Evolutionary conservation across 2,113 vertebrate species (phyloP).

Genomic region (Dicaeum eximium): DNA sequence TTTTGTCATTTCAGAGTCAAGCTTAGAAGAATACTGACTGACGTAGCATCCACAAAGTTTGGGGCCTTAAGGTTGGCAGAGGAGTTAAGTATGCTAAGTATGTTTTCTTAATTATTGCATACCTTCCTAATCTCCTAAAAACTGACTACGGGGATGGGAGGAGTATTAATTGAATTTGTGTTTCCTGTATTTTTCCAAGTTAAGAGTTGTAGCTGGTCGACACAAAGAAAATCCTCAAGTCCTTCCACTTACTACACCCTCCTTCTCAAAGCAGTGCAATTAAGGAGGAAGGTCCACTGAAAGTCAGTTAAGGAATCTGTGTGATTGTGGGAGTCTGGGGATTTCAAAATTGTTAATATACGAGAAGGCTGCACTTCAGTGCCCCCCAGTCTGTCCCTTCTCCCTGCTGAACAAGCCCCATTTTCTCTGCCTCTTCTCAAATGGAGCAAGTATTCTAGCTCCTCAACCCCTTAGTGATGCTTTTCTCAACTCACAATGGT

Average conservation of each 20-base stretch:
- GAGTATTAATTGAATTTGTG: not conserved
- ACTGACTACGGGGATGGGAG: not conserved
- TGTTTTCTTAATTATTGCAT: not conserved
- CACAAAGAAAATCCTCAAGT: not conserved
- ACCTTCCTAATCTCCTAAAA: not conserved
- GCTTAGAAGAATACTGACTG: not conserved
- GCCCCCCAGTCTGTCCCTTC: not conserved
- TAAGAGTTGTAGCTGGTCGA: not conserved
- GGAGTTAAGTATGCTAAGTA: not conserved
- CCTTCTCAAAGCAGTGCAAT: not conserved
- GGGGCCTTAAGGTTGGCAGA: not conserved
- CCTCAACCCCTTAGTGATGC: not conserved
- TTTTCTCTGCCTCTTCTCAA: not conserved
- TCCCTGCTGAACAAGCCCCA: not conserved
- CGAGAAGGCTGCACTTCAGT: not conserved
- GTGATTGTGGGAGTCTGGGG: not conserved
- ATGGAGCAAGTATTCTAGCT: not conserved
- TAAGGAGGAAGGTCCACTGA: not conserved
- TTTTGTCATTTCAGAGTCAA: not conserved
- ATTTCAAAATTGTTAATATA: not conserved
- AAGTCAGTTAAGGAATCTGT: not conserved
- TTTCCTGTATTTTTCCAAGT: not conserved
- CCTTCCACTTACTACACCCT: not conserved
- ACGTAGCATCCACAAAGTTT: not conserved
- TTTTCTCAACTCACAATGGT: not conserved